Conservation (phyloP, 2,888 invertebrate species). For the Eudasyphora cyanicolor region DNA sequence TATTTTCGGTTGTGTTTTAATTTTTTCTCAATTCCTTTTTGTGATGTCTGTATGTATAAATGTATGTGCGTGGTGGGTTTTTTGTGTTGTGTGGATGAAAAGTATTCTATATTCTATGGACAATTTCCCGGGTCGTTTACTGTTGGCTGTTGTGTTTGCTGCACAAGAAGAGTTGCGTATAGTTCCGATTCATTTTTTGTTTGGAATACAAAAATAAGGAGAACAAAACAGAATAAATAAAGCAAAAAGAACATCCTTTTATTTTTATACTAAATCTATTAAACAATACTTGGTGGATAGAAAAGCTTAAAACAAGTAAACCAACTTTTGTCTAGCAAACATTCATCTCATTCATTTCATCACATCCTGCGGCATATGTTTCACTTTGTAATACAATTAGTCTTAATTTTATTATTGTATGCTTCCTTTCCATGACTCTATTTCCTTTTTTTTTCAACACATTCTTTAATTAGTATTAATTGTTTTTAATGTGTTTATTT, state of each 20-base stretch:
- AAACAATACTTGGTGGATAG: background rate
- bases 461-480: constrained; percentile 44
- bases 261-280: background rate
- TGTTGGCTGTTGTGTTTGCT: constrained; percentile 42
- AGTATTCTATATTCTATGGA: constrained; percentile 57
- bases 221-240: constrained; percentile 3
- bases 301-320: background rate
- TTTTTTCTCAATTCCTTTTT: background rate
- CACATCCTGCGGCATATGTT: background rate
- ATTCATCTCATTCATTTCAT: no score
- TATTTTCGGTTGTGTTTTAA: background rate
- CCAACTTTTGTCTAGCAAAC: no score
- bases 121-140: constrained; percentile 68
- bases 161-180: constrained; percentile 72
- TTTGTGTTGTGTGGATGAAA: constrained; percentile 13
- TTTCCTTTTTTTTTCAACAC: background rate
- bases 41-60: background rate
- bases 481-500: constrained; percentile 18
- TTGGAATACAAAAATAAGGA: background rate
- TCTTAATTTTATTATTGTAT: background rate
- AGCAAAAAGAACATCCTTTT: background rate
- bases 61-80: background rate
- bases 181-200: constrained; percentile 67
- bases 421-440: background rate
- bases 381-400: background rate